Percentiles rank a stretch among this genome's conserved stretches.
phyloP scores from a whole-genome alignment of 2,113 vertebrate species.

The Machaerirhynchus nigripectus region DNA sequence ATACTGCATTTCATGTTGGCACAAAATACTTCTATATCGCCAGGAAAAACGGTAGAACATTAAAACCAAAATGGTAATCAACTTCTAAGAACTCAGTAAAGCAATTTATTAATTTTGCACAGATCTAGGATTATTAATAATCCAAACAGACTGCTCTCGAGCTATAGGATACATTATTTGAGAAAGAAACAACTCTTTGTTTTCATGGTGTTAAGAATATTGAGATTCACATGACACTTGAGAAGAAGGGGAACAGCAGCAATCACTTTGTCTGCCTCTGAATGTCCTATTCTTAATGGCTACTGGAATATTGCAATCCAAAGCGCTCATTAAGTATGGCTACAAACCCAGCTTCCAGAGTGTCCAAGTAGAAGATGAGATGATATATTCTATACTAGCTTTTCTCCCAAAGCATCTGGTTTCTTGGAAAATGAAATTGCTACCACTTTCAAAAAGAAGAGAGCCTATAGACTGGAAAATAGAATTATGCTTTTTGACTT shows the following conservation, averaged over 20 bases:
- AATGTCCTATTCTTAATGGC: neutral
- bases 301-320: neutral
- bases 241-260: neutral
- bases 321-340: accelerated
- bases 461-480: neutral
- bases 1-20: neutral
- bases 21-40: neutral
- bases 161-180: neutral
- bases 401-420: neutral
- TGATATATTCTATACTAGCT: neutral
- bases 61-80: neutral
- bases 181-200: neutral
- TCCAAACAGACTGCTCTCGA: neutral
- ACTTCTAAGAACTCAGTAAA: neutral
- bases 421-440: neutral
- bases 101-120: neutral
- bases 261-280: neutral
- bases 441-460: neutral
- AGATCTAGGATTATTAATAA: neutral
- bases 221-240: accelerated
- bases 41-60: neutral
- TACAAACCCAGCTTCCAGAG: neutral
- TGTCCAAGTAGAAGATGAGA: neutral
- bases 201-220: neutral
- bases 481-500: neutral